Conservation (phyloP, 2,113 vertebrate species). For the Penelope pileata region DNA sequence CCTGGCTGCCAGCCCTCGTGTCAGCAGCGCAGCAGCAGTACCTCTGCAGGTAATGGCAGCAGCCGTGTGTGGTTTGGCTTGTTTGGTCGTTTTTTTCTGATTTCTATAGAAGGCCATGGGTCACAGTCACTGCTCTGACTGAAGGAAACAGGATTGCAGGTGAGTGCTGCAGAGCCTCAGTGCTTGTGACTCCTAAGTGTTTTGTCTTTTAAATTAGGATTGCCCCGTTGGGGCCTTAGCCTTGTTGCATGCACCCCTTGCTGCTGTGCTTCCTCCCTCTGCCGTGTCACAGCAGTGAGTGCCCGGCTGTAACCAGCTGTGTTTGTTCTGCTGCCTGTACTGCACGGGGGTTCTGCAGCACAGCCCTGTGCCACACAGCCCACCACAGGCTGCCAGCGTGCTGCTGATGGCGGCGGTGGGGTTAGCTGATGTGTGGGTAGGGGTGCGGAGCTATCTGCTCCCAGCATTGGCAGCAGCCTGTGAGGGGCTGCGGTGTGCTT, state of each 20-base stretch:
- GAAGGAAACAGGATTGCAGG: neutral
- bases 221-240: neutral
- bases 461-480: too few species aligned
- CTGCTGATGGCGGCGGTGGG: too few species aligned
- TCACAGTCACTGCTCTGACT: neutral
- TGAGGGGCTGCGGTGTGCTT: too few species aligned
- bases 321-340: neutral
- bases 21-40: too few species aligned
- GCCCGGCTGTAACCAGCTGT: neutral
- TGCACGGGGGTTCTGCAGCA: too few species aligned
- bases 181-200: too few species aligned
- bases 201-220: neutral
- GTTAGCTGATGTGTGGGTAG: too few species aligned
- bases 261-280: neutral
- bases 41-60: too few species aligned
- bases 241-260: neutral
- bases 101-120: neutral
- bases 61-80: neutral
- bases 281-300: neutral
- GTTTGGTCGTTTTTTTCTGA: neutral
- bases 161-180: neutral
- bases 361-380: too few species aligned
- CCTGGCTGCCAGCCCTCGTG: too few species aligned
- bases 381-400: too few species aligned
- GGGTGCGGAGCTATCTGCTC: too few species aligned